Evolutionary conservation across 2,113 vertebrate species (phyloP).

Genomic region (Holacanthus passer): DNA sequence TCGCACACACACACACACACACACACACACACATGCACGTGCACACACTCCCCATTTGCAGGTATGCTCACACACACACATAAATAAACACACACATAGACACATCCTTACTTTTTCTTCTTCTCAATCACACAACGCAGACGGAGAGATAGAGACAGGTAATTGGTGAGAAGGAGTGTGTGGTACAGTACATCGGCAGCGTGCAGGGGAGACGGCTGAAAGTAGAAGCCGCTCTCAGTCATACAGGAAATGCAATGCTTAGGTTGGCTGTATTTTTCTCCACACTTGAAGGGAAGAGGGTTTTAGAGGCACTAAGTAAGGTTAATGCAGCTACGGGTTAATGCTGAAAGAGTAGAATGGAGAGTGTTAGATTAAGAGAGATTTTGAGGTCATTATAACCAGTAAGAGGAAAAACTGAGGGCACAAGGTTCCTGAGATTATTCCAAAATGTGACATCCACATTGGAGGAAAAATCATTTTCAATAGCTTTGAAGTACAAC

Average conservation of each 20-base stretch:
- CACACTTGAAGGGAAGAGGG: slow-evolving; percentile 42
- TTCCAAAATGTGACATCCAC: slow-evolving; percentile 20
- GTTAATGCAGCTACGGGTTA: slow-evolving; percentile 50
- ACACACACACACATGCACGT: slow-evolving; percentile 6
- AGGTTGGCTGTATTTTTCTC: slow-evolving; percentile 43
- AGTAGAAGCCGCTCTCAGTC: slow-evolving; percentile 71
- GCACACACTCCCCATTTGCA: slow-evolving; percentile 30
- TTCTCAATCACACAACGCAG: slow-evolving; percentile 77
- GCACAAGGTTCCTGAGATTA: slow-evolving; percentile 27
- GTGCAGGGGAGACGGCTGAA: slow-evolving; percentile 64
- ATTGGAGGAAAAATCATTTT: slow-evolving; percentile 10
- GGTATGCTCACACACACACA: slow-evolving; percentile 14
- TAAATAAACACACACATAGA: slow-evolving; percentile 47
- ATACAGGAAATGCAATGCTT: slow-evolving; percentile 60
- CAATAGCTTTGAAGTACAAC: slow-evolving; percentile 16
- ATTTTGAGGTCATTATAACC: slow-evolving; percentile 33
- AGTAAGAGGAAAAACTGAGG: slow-evolving; percentile 10
- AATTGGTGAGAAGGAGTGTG: slow-evolving; percentile 81
- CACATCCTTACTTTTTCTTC: slow-evolving; percentile 56
- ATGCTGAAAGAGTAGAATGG: slow-evolving; percentile 39
- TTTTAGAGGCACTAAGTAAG: slow-evolving; percentile 42
- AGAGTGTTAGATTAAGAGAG: slow-evolving; percentile 21
- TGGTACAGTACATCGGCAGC: slow-evolving; percentile 57
- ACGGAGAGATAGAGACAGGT: slow-evolving; percentile 74
- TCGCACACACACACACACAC: slow-evolving; percentile 37